Percentiles rank a stretch among this genome's conserved stretches.
These are phyloP conservation scores for Epinotia bilunana DNA, from an alignment of 2,888 invertebrate genomes.

Conservation along the genomic window DNA sequence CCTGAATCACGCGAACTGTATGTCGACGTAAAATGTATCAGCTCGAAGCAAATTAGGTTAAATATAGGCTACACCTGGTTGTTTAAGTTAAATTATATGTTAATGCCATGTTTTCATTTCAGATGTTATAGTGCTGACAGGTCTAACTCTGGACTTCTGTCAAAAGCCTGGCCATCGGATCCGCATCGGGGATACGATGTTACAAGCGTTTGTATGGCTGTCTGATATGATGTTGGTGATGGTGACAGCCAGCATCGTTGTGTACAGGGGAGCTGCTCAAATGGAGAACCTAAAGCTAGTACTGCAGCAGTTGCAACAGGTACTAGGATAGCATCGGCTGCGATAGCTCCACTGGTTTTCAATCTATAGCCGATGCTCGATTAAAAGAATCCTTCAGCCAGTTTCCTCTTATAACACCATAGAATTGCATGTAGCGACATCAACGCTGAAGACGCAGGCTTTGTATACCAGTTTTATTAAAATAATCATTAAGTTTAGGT, in stretches of 20 bases:
- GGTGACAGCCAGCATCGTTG: conserved; percentile 42
- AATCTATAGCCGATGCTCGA: too few species aligned
- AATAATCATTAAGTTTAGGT: too few species aligned
- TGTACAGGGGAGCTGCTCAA: conserved; percentile 46
- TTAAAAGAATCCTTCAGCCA: too few species aligned
- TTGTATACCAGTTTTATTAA: too few species aligned
- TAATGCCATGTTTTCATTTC: conserved; percentile 20
- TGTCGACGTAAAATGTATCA: too few species aligned
- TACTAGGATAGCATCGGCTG: conserved; percentile 35
- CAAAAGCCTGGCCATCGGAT: conserved; percentile 34
- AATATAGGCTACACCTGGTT: too few species aligned
- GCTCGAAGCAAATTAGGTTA: too few species aligned
- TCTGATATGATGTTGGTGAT: conserved; percentile 47
- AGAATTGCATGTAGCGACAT: too few species aligned
- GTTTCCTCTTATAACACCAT: too few species aligned
- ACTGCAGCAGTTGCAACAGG: conserved; percentile 54
- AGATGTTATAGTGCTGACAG: conserved; percentile 47
- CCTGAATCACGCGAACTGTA: too few species aligned
- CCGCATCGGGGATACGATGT: conserved; percentile 44
- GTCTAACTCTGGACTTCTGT: conserved; percentile 44
- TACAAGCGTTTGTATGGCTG: conserved; percentile 48
- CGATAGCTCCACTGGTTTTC: too few species aligned
- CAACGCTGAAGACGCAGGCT: too few species aligned
- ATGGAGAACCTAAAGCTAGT: conserved; percentile 51
- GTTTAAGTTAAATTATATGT: not conserved